Base-by-base conservation (phyloP, 1,140 invertebrate species). In the Geopemphigus sp. region DNA sequence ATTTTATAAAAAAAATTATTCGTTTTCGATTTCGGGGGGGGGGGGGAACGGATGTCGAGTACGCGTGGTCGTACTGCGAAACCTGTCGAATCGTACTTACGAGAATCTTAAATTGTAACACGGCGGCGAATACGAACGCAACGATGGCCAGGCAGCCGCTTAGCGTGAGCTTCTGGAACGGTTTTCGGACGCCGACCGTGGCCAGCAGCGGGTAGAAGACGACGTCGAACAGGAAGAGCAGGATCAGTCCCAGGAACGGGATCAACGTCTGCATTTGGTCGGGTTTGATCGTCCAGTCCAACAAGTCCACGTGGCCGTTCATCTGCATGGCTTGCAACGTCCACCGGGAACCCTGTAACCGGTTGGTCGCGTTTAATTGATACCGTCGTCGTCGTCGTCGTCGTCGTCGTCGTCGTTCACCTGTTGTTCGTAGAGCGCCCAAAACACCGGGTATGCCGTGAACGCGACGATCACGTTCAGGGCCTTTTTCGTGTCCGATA, bases 391-490 rank as follows among this genome's bases (percentile, higher is more conserved):
- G 32, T 8, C 3, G 32, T 39, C 8, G 14, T 11, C n/a, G n/a
- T n/a, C n/a, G 32, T 3, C 32, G 32, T 39, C 32, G 32, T 8
- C 3, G 32, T 39, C 8, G 14, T 11, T 76, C 84, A 90, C 90
- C 87, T 94, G 90, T 84, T 94, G 93, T 84, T 94, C 93, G 83
- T 91, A 91, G 1, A 98, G 86, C 0, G 95, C 90, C 95, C 95
- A 97, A 85, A 95, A 97, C 3, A 97, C 84, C 6, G 95, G 94
- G 2, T 96, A 83, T 0, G 95, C 94, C 24, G 94, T 84, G 84
- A 93, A 96, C 26, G 97, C 85, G 50, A 90, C 86, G 1, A 96
- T 84, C 11, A 96, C 89, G 59, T 88, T 88, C 0, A 95, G 83
- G 1, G 92, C 86, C 12, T 87, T 85, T 84, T 93, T 94, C 11